Evolutionary conservation across 2,113 vertebrate genomes (phyloP).

Genomic region (Athene noctua): DNA sequence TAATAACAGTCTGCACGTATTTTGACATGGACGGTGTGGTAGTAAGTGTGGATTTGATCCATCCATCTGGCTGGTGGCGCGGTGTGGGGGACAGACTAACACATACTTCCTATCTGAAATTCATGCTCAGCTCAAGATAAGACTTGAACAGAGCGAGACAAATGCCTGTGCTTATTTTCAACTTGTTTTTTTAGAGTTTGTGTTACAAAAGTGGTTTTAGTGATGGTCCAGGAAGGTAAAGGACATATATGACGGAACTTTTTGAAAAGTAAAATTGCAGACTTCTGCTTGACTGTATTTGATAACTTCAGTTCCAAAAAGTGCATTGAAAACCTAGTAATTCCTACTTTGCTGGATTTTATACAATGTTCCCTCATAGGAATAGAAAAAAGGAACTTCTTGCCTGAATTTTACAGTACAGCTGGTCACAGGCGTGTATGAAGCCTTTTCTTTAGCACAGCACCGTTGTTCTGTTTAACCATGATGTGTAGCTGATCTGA

Average conservation of each 20-base stretch:
- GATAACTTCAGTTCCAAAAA: constrained; percentile 26
- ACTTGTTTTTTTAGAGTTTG: not conserved
- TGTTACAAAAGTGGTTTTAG: not conserved
- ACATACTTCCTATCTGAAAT: not conserved
- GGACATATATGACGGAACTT: not conserved
- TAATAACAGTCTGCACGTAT: not conserved
- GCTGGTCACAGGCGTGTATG: not conserved
- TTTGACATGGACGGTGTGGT: not conserved
- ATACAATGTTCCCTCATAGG: not conserved
- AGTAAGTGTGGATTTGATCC: not conserved
- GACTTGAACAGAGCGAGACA: not conserved
- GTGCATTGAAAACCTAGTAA: not conserved
- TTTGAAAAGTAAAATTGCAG: not conserved
- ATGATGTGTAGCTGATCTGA: constrained; percentile 20
- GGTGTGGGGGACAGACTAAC: not conserved
- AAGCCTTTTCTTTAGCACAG: not conserved
- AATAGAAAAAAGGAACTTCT: constrained; percentile 45
- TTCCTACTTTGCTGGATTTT: constrained; percentile 12
- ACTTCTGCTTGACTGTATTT: not conserved
- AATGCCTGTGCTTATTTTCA: not conserved
- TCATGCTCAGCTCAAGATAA: not conserved
- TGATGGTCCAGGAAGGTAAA: not conserved
- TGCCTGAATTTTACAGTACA: constrained; percentile 33
- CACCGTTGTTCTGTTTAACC: constrained; percentile 15
- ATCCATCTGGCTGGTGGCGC: not conserved